Evolutionary conservation across 2,888 invertebrate species (phyloP), one percentile per base, ranked within the genome.

Genomic region (Thereva unica): DNA sequence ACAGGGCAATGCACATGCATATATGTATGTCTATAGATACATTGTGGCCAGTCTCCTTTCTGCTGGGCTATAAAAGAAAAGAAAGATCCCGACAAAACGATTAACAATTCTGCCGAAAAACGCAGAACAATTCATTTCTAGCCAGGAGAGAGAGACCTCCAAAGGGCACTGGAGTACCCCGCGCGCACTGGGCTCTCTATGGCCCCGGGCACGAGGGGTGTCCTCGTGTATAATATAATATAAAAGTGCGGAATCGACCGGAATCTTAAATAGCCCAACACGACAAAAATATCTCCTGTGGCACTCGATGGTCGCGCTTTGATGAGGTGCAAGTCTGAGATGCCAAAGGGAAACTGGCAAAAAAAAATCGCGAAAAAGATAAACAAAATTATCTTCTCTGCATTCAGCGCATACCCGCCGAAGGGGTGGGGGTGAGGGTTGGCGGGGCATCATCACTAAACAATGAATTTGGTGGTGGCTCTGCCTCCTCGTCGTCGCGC

Each of bases 31-130:
- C 23, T 23, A 23, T 7, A 12, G 54, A 40, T 40, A 9, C 40
- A 40, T 23, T 12, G 40, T 10, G 2, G 4, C 54, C 8, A 40
- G 38, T 1, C 54, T 12, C n/a, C 38, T 23, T 23, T 23, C 23
- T 23, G 23, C 23, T 23, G 23, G 23, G 23, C 23, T 23, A 23
- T 23, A 23, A 12, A 12, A 40, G 40, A 12, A 10, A 7, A n/a
- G n/a, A 54, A 40, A 54, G 54, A 40, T 54, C 38, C 40, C n/a
- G 40, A 54, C 54, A 54, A 59, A 59, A 12, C 59, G 59, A 47
- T 59, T 59, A 59, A 59, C 47, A 49, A 59, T 47, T 59, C 49
- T 49, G 59, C 59, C 59, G 59, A 59, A 59, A 59, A 59, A 59
- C 49, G 59, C 23, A 23, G 45, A 38, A 59, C 37, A 59, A 59